Evolutionary conservation across 2,797 vertebrate genomes (phyloP).

Genomic region (Sternotherus odoratus): DNA sequence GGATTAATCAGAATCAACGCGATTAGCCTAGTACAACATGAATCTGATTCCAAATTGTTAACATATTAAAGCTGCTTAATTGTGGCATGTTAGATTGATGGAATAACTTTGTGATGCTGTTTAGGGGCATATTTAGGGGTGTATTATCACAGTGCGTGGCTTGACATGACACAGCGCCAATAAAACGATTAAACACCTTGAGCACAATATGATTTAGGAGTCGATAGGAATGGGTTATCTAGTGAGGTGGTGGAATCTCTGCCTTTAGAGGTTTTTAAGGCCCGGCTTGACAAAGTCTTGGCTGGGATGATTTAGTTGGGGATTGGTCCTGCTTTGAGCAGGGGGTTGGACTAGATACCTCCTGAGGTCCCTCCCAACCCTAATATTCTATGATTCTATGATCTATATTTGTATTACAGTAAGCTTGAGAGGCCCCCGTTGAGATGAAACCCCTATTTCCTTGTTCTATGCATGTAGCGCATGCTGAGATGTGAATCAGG

Average conservation of each 20-base stretch:
- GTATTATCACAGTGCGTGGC: constrained; percentile 56
- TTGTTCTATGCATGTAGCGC: background rate
- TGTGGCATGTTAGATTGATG: constrained; percentile 65
- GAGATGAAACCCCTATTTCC: background rate
- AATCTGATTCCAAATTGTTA: constrained; percentile 76
- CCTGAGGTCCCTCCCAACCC: too few species aligned
- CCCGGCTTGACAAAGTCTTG: too few species aligned
- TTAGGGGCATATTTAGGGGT: constrained; percentile 38
- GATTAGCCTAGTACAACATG: constrained; percentile 69
- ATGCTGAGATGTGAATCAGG: background rate
- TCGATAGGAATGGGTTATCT: background rate
- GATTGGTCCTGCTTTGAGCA: too few species aligned
- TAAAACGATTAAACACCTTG: constrained; percentile 45
- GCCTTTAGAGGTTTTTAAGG: too few species aligned
- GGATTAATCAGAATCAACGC: constrained; percentile 61
- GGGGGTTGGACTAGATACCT: too few species aligned
- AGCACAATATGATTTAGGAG: background rate
- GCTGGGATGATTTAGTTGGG: too few species aligned
- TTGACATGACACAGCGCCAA: constrained; percentile 37
- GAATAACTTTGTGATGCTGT: constrained; percentile 52
- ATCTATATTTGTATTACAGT: background rate
- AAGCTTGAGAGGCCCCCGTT: background rate
- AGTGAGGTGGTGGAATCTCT: too few species aligned
- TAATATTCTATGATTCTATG: background rate
- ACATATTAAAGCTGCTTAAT: constrained; percentile 75